Conservation (phyloP, 1,140 invertebrate genomes). For the Micrasema minimum region DNA sequence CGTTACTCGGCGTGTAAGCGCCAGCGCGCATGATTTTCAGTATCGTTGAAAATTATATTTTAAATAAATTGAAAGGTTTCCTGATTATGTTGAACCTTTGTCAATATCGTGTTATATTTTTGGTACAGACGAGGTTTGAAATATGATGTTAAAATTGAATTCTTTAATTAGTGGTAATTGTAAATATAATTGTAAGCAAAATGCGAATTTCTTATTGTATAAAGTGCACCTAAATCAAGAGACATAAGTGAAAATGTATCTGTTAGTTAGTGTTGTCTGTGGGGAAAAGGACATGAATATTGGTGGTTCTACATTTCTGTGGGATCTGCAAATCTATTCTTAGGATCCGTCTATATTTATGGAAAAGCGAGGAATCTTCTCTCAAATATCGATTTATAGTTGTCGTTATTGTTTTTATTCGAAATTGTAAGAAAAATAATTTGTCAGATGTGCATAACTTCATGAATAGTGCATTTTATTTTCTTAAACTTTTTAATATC, state of each 20-base stretch:
- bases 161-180: constrained; percentile 38
- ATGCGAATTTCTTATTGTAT: constrained; percentile 43
- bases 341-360: no score
- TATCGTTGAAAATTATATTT: no score
- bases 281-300: not conserved
- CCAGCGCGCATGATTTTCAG: no score
- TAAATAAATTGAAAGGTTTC: not conserved
- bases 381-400: no score
- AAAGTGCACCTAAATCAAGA: constrained; percentile 39
- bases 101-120: constrained; percentile 24
- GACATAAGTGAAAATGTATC: constrained; percentile 40
- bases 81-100: not conserved
- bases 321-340: no score
- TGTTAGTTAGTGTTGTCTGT: constrained; percentile 29
- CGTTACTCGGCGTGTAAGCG: no score
- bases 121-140: constrained; percentile 8
- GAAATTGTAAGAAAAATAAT: no score
- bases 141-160: constrained; percentile 33
- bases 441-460: no score
- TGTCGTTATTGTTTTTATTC: no score
- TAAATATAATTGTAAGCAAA: constrained; percentile 40
- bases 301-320: not conserved
- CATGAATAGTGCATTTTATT: no score
- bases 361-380: no score
- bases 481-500: no score